These are phyloP conservation scores for Glaucomys volans DNA, from an alignment of 2,113 vertebrate species.

Conservation along the genomic window DNA sequence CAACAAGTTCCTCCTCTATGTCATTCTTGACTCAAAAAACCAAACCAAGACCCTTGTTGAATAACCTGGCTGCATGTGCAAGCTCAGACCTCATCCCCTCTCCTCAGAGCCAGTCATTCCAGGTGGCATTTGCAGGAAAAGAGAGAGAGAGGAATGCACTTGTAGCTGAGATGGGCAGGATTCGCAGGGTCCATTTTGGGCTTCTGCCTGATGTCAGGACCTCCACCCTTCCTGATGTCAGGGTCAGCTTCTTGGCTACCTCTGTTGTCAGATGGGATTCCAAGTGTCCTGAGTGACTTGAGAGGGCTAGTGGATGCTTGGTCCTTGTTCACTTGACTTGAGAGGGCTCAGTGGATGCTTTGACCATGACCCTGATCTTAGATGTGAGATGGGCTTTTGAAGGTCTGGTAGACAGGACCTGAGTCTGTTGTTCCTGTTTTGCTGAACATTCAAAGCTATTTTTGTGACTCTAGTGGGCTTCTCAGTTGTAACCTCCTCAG, in stretches of 20 bases:
- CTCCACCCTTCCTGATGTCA: neutral
- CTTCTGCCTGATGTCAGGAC: neutral
- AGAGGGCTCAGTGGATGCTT: neutral
- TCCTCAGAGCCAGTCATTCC: neutral
- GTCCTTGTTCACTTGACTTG: neutral
- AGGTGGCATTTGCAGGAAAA: neutral
- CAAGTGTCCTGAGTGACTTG: neutral
- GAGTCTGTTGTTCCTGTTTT: neutral
- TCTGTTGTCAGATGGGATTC: neutral
- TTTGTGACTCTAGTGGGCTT: neutral
- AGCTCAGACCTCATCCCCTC: neutral
- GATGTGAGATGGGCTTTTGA: neutral
- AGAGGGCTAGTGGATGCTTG: no score
- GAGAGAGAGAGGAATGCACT: no score
- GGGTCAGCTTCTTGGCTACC: no score
- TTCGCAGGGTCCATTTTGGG: no score
- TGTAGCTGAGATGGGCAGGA: fast-evolving
- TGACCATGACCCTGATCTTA: neutral
- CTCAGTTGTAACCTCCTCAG: neutral
- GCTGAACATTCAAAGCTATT: neutral
- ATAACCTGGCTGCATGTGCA: fast-evolving
- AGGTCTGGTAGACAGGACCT: neutral
- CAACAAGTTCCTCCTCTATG: neutral
- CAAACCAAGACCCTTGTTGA: no score
- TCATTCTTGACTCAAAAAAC: neutral